Conservation (phyloP, 2,113 vertebrate species). For the Antechinus stuartii region DNA sequence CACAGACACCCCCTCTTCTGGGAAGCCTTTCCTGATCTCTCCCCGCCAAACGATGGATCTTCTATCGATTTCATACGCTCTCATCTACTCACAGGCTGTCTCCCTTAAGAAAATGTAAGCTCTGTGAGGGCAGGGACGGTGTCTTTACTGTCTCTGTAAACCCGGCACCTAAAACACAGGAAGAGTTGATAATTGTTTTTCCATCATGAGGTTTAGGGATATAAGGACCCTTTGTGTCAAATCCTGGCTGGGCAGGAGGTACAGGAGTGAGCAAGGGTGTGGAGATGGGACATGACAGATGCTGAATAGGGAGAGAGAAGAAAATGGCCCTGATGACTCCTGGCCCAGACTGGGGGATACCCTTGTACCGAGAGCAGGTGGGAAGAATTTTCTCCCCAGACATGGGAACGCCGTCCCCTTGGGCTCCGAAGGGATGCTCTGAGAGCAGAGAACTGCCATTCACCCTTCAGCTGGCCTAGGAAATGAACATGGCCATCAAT, state of each 20-base stretch:
- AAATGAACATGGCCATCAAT: background rate
- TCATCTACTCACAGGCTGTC: background rate
- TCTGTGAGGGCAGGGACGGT: background rate
- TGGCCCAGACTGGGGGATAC: no score
- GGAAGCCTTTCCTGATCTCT: background rate
- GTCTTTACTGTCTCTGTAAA: background rate
- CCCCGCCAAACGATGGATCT: background rate
- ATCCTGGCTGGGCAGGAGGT: background rate
- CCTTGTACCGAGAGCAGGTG: background rate
- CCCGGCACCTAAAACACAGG: background rate
- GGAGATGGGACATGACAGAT: background rate
- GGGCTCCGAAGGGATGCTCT: background rate
- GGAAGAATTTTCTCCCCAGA: background rate
- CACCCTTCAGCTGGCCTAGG: background rate
- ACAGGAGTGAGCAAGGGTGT: background rate
- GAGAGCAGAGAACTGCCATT: background rate
- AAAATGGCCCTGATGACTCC: background rate
- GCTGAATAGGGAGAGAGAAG: background rate
- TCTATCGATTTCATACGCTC: background rate
- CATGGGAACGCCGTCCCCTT: background rate
- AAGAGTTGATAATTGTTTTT: background rate
- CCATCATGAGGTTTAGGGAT: background rate
- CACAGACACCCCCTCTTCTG: background rate
- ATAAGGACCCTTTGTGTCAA: background rate
- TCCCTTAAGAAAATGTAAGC: background rate